Evolutionary conservation across 2,797 vertebrate genomes (phyloP).

Genomic region (Pangasius macronema): DNA sequence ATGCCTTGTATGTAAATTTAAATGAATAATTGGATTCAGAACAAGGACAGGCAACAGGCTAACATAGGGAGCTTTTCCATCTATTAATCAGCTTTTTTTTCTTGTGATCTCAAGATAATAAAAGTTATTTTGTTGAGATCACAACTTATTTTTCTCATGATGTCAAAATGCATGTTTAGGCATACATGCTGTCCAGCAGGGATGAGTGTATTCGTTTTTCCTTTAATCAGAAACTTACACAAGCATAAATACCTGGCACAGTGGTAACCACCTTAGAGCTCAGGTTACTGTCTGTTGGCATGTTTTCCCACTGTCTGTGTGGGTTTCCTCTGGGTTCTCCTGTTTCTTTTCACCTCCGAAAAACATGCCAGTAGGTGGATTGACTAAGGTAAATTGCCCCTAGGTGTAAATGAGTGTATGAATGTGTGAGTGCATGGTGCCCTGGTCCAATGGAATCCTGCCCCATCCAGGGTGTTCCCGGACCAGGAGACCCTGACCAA

Average conservation of each 20-base stretch:
- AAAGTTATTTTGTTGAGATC: not conserved
- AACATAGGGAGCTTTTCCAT: not conserved
- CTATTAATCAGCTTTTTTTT: not conserved
- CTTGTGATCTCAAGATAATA: not conserved
- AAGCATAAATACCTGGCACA: not conserved
- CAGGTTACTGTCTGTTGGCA: not conserved
- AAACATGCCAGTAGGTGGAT: not conserved
- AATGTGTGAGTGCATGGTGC: constrained; percentile 1
- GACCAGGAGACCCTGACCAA: not conserved
- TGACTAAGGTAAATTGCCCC: not conserved
- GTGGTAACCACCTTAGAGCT: not conserved
- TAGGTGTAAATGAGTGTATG: not conserved
- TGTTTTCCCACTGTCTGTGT: not conserved
- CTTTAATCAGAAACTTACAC: not conserved
- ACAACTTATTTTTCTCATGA: not conserved
- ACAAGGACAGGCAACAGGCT: not conserved
- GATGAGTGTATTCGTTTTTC: not conserved
- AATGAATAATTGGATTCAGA: not conserved
- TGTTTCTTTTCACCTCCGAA: not conserved
- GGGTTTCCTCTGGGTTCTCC: not conserved
- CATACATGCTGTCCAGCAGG: not conserved
- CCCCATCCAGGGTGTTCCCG: not conserved
- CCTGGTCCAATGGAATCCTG: not conserved
- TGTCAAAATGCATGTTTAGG: not conserved
- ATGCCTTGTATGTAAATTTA: too few relatives aligned